These are phyloP conservation scores for Periophthalmodon schlosseri DNA, from an alignment of 2,113 vertebrate genomes.

Conservation along the genomic window DNA sequence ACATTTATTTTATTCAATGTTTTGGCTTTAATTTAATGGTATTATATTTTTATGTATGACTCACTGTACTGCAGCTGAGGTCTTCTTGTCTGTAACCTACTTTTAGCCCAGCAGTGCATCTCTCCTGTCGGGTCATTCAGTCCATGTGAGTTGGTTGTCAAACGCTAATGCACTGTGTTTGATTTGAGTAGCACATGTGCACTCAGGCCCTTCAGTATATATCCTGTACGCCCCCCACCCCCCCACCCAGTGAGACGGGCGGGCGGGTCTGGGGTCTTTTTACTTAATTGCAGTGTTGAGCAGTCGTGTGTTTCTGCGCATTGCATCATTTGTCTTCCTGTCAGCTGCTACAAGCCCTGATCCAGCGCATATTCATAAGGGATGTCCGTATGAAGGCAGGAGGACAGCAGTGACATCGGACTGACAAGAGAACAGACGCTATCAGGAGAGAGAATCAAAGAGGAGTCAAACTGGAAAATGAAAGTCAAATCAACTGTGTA, in stretches of 20 bases:
- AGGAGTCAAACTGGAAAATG: not conserved
- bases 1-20: too few relatives aligned
- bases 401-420: not conserved
- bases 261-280: slow-evolving; percentile 5
- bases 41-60: too few relatives aligned
- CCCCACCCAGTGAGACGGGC: not conserved
- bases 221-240: not conserved
- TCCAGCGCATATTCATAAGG: slow-evolving; percentile 50
- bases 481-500: not conserved
- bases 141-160: slow-evolving; percentile 10
- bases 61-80: too few relatives aligned
- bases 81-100: not conserved
- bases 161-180: slow-evolving; percentile 18
- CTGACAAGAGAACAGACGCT: not conserved
- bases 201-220: not conserved
- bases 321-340: slow-evolving; percentile 57
- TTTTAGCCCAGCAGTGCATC: not conserved
- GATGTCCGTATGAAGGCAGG: slow-evolving; percentile 7
- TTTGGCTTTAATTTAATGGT: too few relatives aligned
- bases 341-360: slow-evolving; percentile 38
- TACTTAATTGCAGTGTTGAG: slow-evolving; percentile 14
- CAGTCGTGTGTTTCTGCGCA: slow-evolving; percentile 33
- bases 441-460: not conserved
- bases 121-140: not conserved
- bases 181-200: not conserved